A percentile compares a stretch with the other conserved stretches of the same genome.
Conservation (phyloP, 2,888 invertebrate genomes). For the Ischnus inquisitorius region DNA sequence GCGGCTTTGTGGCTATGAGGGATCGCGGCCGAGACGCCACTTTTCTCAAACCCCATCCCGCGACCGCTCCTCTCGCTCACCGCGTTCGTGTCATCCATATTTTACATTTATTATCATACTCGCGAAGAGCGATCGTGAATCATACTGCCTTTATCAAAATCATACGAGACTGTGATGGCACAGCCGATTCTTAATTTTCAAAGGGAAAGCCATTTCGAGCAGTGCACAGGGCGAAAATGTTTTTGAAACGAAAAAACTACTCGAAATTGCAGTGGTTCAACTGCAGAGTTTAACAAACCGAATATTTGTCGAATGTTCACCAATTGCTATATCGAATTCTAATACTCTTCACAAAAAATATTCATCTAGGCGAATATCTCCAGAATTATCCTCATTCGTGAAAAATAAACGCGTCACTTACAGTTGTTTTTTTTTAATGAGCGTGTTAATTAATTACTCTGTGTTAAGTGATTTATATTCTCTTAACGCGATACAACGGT, state of each 20-base stretch:
- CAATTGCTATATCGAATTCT: not conserved
- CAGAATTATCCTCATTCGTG: not conserved
- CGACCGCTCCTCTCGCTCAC: slow-evolving; percentile 76
- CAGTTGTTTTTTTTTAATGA: not conserved
- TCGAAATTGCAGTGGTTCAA: not conserved
- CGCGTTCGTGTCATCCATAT: slow-evolving; percentile 74
- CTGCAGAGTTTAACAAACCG: no score
- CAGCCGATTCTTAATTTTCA: not conserved
- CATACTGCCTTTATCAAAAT: slow-evolving; percentile 74
- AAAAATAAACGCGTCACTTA: slow-evolving; percentile 1
- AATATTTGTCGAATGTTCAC: not conserved
- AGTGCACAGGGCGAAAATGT: not conserved
- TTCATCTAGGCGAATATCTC: not conserved
- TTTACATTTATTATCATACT: slow-evolving; percentile 84
- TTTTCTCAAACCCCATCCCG: slow-evolving; percentile 62
- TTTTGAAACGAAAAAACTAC: not conserved
- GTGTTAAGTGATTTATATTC: not conserved
- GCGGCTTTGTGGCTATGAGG: slow-evolving; percentile 84
- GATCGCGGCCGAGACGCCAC: slow-evolving; percentile 80
- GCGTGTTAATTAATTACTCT: not conserved
- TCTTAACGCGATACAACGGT: not conserved
- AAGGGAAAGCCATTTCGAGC: not conserved
- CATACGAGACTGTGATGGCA: slow-evolving; percentile 11
- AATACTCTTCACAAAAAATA: not conserved
- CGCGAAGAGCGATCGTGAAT: slow-evolving; percentile 79